Percentiles rank a stretch among this genome's conserved stretches.
phyloP scores from a whole-genome alignment of 1,140 invertebrate genomes.

The Muscidifurax raptorellus region DNA sequence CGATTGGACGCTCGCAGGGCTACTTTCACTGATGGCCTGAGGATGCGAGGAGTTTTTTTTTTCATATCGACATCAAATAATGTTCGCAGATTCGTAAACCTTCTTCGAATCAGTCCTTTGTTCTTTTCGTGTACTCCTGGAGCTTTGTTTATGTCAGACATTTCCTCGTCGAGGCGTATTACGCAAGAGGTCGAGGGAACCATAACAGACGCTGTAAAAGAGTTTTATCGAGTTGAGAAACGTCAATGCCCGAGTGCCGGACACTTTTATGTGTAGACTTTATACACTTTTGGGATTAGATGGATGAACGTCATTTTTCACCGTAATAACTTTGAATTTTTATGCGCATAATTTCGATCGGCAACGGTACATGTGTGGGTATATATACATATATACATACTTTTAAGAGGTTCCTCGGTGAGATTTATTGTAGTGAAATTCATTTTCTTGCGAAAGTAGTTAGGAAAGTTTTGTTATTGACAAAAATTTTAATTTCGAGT shows the following conservation, averaged over 20 bases:
- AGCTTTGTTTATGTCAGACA: neutral
- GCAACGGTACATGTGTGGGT: too few relatives aligned
- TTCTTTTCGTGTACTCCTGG: neutral
- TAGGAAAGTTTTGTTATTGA: neutral
- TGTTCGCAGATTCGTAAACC: neutral
- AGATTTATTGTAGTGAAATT: neutral
- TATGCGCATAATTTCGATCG: too few relatives aligned
- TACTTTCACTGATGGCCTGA: conserved; percentile 41
- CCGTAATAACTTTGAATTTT: too few relatives aligned
- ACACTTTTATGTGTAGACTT: too few relatives aligned
- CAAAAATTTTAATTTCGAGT: neutral
- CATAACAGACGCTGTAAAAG: conserved; percentile 22
- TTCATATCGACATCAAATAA: neutral
- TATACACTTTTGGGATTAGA: neutral
- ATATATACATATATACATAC: too few relatives aligned
- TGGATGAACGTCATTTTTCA: neutral
- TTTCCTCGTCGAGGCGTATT: neutral
- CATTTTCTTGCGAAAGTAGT: neutral
- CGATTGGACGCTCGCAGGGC: conserved; percentile 29
- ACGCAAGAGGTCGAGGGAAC: neutral
- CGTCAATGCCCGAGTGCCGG: neutral
- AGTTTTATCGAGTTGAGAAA: conserved; percentile 10
- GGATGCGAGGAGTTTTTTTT: neutral
- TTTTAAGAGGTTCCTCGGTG: too few relatives aligned
- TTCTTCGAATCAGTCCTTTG: neutral